Evolutionary conservation across 2,888 invertebrate genomes (phyloP).

Genomic region (Caenorhabditis virilis): DNA sequence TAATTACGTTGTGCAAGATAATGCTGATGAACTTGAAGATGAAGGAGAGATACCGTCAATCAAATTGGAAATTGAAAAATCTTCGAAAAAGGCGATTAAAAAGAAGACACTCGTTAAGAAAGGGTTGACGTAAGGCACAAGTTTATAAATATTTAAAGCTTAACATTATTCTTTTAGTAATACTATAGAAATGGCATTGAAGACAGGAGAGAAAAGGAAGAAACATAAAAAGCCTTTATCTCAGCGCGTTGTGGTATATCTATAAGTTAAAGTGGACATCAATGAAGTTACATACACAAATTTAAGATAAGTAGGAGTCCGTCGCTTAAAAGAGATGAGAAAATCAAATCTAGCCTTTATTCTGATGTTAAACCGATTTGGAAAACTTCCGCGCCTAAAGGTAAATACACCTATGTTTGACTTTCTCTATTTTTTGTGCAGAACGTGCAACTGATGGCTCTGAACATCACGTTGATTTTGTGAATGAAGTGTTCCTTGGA

Average conservation of each 20-base stretch:
- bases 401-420: too few relatives aligned
- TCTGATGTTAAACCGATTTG: conserved; percentile 31
- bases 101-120: conserved; percentile 24
- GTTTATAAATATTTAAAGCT: neutral
- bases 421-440: neutral
- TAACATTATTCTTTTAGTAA: conserved; percentile 9
- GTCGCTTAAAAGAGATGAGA: conserved; percentile 22
- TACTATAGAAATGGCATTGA: conserved; percentile 24
- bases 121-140: conserved; percentile 23
- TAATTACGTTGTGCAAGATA: conserved; percentile 28
- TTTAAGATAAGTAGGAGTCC: conserved; percentile 18
- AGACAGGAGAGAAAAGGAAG: conserved; percentile 24
- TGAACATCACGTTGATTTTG: conserved; percentile 35
- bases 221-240: conserved; percentile 16
- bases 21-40: conserved; percentile 17
- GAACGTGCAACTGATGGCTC: conserved; percentile 3
- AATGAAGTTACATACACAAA: neutral
- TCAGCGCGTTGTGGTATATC: too few relatives aligned
- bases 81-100: conserved; percentile 23
- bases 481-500: conserved; percentile 30
- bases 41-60: conserved; percentile 14
- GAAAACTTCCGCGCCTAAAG: conserved; percentile 22
- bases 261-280: too few relatives aligned
- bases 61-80: conserved; percentile 23
- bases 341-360: conserved; percentile 31